Evolutionary conservation across 2,113 vertebrate species (phyloP).

Genomic region (Rutilus rutilus): DNA sequence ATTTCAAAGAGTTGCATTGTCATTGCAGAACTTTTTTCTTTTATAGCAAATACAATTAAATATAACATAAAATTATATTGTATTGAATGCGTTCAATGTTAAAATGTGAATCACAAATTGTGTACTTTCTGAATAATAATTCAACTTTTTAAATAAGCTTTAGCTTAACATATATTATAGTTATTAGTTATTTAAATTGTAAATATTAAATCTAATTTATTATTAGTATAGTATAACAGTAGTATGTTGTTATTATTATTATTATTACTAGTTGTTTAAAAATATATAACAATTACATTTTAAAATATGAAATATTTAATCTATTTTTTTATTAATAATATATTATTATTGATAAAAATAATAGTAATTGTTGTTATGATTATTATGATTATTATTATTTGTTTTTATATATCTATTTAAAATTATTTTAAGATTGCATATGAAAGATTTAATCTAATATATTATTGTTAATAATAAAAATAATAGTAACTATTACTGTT

Average conservation of each 20-base stretch:
- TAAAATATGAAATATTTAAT: too few species aligned
- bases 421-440: too few species aligned
- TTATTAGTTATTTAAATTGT: too few species aligned
- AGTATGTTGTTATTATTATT: too few species aligned
- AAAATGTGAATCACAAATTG: not conserved
- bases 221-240: too few species aligned
- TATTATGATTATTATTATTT: too few species aligned
- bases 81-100: not conserved
- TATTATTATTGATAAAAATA: not conserved
- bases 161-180: not conserved
- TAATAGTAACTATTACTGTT: too few species aligned
- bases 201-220: not conserved
- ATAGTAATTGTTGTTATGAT: too few species aligned
- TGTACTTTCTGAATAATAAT: not conserved
- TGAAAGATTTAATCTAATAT: not conserved
- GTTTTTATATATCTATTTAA: too few species aligned
- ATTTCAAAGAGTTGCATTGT: not conserved
- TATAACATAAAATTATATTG: not conserved
- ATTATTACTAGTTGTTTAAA: too few species aligned
- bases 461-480: not conserved
- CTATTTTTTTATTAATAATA: not conserved
- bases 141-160: not conserved
- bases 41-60: not conserved
- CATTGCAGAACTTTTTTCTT: not conserved
- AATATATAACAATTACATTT: too few species aligned